These are phyloP conservation scores for Calonectris borealis DNA, from an alignment of 2,113 vertebrate genomes.

Conservation along the genomic window DNA sequence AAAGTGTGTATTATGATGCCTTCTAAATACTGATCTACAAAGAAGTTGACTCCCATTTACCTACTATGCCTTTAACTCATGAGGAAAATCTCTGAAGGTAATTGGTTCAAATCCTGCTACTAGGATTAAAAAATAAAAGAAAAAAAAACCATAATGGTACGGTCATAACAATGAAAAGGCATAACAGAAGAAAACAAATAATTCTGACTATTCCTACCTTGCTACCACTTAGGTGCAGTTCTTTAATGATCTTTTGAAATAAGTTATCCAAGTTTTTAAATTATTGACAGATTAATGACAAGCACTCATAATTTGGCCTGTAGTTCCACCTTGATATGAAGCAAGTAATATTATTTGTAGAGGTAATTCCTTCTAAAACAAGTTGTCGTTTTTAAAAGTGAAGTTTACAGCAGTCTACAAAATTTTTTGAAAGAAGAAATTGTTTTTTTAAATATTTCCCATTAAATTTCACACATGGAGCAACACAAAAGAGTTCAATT, in stretches of 20 bases:
- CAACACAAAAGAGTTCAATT: background rate
- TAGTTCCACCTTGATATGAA: background rate
- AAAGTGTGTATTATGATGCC: background rate
- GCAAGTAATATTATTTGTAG: background rate
- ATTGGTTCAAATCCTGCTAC: background rate
- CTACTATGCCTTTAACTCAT: background rate
- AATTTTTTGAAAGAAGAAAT: background rate
- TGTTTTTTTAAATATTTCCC: background rate
- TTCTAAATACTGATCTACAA: background rate
- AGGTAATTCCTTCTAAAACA: background rate
- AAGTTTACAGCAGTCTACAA: background rate
- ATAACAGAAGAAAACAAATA: background rate
- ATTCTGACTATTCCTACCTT: background rate
- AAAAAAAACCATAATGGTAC: background rate
- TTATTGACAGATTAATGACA: background rate
- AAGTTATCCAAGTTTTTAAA: background rate
- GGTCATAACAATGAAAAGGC: background rate
- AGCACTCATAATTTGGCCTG: background rate
- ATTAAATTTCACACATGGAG: background rate
- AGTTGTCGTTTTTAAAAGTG: background rate
- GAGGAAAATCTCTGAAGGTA: background rate
- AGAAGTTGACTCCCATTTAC: background rate
- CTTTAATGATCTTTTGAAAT: background rate
- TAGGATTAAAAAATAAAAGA: background rate
- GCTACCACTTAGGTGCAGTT: background rate